A percentile compares a stretch with the other conserved stretches of the same genome.
phyloP scores from a whole-genome alignment of 2,113 vertebrate genomes.

The Xiphophorus maculatus region DNA sequence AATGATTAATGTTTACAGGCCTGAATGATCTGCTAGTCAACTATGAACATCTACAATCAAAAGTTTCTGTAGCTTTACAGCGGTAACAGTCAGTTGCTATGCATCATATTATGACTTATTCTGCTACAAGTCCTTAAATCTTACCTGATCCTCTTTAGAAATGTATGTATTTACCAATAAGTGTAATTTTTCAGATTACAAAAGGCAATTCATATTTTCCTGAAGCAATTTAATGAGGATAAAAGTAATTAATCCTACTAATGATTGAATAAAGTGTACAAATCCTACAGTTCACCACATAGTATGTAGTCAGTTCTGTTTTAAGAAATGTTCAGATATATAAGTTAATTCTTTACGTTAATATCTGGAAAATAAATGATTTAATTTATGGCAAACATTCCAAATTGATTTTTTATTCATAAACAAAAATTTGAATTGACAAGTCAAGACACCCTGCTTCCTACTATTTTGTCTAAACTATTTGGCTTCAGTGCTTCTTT shows the following conservation, averaged over 20 bases:
- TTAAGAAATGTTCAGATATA: too few species aligned
- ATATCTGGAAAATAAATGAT: too few species aligned
- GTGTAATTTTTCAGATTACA: neutral
- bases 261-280: too few species aligned
- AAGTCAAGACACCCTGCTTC: too few species aligned
- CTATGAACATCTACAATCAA: neutral
- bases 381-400: too few species aligned
- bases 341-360: too few species aligned
- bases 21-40: conserved; percentile 1
- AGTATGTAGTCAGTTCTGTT: too few species aligned
- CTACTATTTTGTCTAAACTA: too few species aligned
- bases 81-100: neutral
- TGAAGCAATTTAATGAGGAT: neutral
- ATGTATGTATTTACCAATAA: neutral
- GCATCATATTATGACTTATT: conserved; percentile 3
- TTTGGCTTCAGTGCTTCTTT: too few species aligned
- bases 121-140: conserved; percentile 17
- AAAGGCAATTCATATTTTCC: neutral
- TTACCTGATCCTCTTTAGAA: conserved; percentile 1
- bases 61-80: neutral
- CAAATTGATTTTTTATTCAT: too few species aligned
- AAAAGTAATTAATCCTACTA: neutral
- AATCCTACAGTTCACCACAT: too few species aligned
- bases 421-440: too few species aligned
- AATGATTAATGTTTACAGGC: neutral